A percentile compares a stretch with the other conserved stretches of the same genome.
Conservation (phyloP, 2,888 invertebrate genomes). For the Pantelozetes paolii region DNA sequence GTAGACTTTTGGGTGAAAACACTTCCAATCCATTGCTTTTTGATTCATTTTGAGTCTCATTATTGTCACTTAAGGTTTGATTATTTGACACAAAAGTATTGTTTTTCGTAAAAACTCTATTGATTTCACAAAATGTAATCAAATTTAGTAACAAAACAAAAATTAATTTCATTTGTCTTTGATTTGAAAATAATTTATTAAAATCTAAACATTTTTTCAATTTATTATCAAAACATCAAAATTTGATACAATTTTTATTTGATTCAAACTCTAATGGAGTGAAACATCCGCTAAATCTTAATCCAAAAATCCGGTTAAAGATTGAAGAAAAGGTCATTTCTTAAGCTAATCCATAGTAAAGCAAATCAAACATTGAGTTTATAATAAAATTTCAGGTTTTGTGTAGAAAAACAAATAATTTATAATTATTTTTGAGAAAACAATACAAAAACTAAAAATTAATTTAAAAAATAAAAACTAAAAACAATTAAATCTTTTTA, state of each 20-base stretch:
- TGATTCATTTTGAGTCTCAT: not conserved
- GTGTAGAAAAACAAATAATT: not conserved
- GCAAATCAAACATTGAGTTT: too few relatives aligned
- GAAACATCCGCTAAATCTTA: not conserved
- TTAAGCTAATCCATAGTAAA: too few relatives aligned
- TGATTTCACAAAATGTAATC: not conserved
- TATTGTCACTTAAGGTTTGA: not conserved
- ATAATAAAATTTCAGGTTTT: too few relatives aligned
- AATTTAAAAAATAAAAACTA: too few relatives aligned
- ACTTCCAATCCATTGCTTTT: not conserved
- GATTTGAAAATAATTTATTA: not conserved
- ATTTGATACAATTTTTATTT: not conserved
- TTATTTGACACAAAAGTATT: not conserved
- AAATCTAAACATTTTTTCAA: not conserved
- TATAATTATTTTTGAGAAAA: not conserved
- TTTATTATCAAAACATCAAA: not conserved
- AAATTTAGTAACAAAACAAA: not conserved
- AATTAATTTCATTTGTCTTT: constrained; percentile 1
- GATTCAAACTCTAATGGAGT: not conserved
- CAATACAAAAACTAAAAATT: not conserved
- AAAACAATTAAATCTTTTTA: constrained; percentile 26
- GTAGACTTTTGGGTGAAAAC: not conserved
- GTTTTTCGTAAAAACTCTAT: not conserved
- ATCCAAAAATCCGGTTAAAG: not conserved
- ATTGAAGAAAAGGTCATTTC: not conserved